Conservation (phyloP, 2,113 vertebrate species). For the Lichenostomus cassidix region DNA sequence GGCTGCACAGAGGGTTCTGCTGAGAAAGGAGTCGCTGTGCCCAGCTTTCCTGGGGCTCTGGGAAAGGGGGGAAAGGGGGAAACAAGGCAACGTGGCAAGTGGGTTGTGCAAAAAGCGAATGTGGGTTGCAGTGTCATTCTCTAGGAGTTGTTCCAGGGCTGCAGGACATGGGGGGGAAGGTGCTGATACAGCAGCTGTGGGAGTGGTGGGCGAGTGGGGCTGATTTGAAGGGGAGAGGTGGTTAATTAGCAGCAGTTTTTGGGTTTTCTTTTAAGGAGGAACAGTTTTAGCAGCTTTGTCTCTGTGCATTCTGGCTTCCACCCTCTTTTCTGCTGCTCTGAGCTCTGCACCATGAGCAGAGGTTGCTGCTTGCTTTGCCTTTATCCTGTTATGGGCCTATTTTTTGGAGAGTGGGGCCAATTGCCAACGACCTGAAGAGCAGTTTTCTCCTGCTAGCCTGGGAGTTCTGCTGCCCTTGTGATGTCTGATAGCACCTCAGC, state of each 20-base stretch:
- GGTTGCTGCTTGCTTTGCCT: neutral
- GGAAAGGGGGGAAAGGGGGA: neutral
- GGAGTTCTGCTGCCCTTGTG: neutral
- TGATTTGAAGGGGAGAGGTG: neutral
- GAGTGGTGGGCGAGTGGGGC: neutral
- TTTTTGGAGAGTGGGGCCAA: neutral
- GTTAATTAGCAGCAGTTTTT: neutral
- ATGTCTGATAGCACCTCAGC: neutral
- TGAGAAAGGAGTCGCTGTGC: conserved; percentile 68
- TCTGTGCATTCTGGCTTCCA: neutral
- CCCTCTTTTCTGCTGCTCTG: neutral
- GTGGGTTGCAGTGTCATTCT: neutral
- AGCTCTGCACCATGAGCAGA: neutral
- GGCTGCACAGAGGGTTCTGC: conserved; percentile 58
- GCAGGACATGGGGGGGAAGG: neutral
- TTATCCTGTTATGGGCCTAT: neutral
- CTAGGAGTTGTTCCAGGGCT: neutral
- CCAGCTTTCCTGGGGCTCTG: neutral
- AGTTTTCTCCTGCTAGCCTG: neutral
- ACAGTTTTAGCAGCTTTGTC: neutral
- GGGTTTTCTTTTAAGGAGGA: neutral
- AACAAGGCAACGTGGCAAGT: neutral
- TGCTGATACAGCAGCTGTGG: neutral
- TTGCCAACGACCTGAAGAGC: neutral
- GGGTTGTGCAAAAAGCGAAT: neutral